Evolutionary conservation across 2,113 vertebrate genomes (phyloP).

Genomic region (Ibidorhyncha struthersii): DNA sequence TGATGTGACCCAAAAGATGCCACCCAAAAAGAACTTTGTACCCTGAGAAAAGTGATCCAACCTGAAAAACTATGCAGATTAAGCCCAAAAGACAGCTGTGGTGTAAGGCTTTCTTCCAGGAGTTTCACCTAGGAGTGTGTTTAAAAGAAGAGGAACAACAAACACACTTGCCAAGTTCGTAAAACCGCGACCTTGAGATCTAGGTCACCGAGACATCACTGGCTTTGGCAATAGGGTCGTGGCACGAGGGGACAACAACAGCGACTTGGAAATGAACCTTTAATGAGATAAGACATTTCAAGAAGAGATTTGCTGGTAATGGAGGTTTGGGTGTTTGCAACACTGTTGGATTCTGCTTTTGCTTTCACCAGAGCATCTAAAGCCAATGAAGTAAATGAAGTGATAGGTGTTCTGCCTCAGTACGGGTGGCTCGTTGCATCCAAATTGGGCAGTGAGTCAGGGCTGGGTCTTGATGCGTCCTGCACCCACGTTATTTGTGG

Average conservation of each 20-base stretch:
- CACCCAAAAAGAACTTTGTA: not conserved
- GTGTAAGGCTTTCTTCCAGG: not conserved
- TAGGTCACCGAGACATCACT: not conserved
- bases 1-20: not conserved
- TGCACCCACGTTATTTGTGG: not conserved
- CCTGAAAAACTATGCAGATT: not conserved
- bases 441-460: not conserved
- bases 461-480: not conserved
- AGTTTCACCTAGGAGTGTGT: not conserved
- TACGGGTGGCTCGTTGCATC: not conserved
- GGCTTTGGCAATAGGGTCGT: fast-evolving
- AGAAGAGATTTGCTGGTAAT: not conserved
- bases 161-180: not conserved
- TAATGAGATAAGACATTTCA: not conserved
- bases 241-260: not conserved
- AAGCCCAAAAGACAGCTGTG: not conserved
- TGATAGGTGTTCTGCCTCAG: not conserved
- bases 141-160: not conserved
- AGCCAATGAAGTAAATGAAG: not conserved
- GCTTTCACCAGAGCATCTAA: not conserved
- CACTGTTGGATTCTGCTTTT: not conserved
- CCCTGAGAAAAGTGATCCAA: not conserved
- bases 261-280: not conserved
- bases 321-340: not conserved
- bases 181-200: not conserved